These are phyloP conservation scores for Belgica antarctica DNA, from an alignment of 2,888 invertebrate genomes.

Conservation along the genomic window DNA sequence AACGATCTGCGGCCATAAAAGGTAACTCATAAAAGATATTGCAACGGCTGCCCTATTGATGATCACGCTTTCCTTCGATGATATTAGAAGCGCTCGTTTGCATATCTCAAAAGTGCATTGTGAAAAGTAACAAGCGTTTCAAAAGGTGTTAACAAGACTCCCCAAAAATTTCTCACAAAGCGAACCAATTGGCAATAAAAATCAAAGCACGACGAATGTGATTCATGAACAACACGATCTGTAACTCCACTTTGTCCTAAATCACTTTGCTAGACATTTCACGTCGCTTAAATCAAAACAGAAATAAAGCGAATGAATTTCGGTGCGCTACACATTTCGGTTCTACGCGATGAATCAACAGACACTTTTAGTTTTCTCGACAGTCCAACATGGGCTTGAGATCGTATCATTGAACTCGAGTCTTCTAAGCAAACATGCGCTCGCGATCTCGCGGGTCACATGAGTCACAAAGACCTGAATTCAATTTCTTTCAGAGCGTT, in stretches of 20 bases:
- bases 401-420: slow-evolving; percentile 3
- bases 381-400: background rate
- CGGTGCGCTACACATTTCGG: slow-evolving; percentile 29
- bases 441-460: background rate
- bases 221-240: slow-evolving; percentile 37
- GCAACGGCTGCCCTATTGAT: background rate
- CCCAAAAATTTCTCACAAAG: background rate
- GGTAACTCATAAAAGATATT: background rate
- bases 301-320: slow-evolving; percentile 7
- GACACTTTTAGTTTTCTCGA: background rate
- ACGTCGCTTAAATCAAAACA: slow-evolving; percentile 30
- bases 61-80: too few species aligned
- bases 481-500: background rate
- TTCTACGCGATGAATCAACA: slow-evolving; percentile 35
- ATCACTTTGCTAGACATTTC: slow-evolving; percentile 31
- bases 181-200: too few species aligned
- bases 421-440: background rate
- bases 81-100: too few species aligned
- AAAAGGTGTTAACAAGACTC: background rate
- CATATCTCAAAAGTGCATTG: too few species aligned
- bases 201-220: background rate
- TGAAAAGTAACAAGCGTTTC: background rate
- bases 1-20: background rate
- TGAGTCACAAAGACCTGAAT: slow-evolving; percentile 1
- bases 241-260: slow-evolving; percentile 33